Base-by-base conservation (phyloP, 2,797 vertebrate species). In the Pangasius larnaudii region DNA sequence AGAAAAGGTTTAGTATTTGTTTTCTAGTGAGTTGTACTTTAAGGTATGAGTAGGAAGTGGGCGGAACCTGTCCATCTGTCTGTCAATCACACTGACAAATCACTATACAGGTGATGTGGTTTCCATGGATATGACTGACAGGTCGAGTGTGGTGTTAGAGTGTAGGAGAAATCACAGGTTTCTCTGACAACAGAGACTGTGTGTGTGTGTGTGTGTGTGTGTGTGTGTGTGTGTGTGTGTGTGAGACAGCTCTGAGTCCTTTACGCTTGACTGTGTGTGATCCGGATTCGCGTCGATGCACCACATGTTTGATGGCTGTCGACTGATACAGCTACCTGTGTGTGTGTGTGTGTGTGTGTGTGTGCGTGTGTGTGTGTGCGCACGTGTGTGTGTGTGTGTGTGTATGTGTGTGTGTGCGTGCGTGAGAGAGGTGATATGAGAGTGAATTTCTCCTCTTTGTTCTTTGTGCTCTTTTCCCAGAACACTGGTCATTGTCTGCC, bases 241-340 rank as follows among this genome's bases (percentile, higher is more conserved):
- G n/a, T 14, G 67, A 74, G 74, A 75, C 83, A 82, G 86, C 78
- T 89, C 88, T 80, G 86, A 89, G 77, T 87, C 88, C 88, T 91
- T 91, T 85, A 90, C 84, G 89, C 90, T 89, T 84, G 78, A 77
- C 90, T 85, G 90, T 79, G 36, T 86, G 18, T 90, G 89, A 91
- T 90, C 85, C 63, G 27, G 85, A 67, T 88, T 49, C 51, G 79
- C 72, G 61, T 84, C 85, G 42, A 85, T 78, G 79, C 84, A 74
- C 84, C 22, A 36, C 78, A 46, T 89, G 88, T 91, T 88, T 91
- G 88, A 91, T 87, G 85, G 80, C 82, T 90, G 90, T 86, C 67
- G 39, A 75, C 56, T 42, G 80, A 77, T 90, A 86, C 78, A 77
- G 13, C 58, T 88, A 88, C 83, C 89, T 89, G 89, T 77, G 83